phyloP scores from a whole-genome alignment of 2,113 vertebrate species.

The Sylvietta virens region DNA sequence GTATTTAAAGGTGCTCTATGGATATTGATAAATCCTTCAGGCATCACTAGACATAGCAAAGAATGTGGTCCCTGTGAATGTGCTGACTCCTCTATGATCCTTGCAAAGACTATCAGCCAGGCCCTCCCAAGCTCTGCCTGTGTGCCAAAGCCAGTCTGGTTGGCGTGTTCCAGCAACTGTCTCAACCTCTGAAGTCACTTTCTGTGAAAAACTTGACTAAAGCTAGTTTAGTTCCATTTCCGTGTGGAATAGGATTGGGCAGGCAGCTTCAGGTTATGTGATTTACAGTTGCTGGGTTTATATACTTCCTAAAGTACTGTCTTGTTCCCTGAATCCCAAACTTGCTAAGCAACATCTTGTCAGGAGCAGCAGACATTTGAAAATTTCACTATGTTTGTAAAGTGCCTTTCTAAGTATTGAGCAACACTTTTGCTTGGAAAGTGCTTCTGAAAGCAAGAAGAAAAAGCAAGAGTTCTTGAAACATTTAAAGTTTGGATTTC shows the following conservation, averaged over 20 bases:
- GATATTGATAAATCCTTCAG: not conserved
- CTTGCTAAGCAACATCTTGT: not conserved
- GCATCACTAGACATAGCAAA: not conserved
- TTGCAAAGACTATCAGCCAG: not conserved
- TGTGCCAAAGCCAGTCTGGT: not conserved
- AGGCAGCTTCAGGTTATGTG: not conserved
- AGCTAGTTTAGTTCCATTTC: not conserved
- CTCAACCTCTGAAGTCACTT: not conserved
- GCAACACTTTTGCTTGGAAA: not conserved
- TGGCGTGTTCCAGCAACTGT: not conserved
- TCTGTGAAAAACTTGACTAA: not conserved
- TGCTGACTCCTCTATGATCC: not conserved
- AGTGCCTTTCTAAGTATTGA: not conserved
- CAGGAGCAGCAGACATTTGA: not conserved
- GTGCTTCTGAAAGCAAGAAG: not conserved
- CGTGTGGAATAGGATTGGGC: not conserved
- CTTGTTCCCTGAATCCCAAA: not conserved
- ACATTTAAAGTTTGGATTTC: conserved; percentile 21
- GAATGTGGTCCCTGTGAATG: not conserved
- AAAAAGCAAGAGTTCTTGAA: not conserved
- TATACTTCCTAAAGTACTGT: not conserved
- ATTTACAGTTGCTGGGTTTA: not conserved
- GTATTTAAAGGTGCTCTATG: not conserved
- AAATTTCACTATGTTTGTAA: not conserved
- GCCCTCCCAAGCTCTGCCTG: not conserved